Percentiles rank a stretch among this genome's conserved stretches.
These are phyloP conservation scores for Pampus argenteus DNA, from an alignment of 2,797 vertebrate genomes.

Conservation along the genomic window DNA sequence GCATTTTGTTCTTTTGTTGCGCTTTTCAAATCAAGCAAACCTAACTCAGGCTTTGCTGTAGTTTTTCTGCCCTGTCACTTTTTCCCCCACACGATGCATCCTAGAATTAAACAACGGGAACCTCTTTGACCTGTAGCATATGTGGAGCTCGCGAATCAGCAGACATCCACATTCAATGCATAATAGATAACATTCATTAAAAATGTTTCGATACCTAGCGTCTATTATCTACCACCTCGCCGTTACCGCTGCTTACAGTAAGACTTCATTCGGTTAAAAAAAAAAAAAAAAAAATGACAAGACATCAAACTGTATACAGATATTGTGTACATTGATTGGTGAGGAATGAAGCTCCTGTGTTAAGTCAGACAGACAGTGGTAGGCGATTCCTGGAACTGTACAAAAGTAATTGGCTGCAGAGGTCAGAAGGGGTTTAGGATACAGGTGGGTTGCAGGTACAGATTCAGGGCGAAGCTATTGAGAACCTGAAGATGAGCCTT, in stretches of 20 bases:
- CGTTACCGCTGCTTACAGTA: slow-evolving; percentile 61
- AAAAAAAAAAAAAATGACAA: slow-evolving; percentile 27
- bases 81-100: slow-evolving; percentile 44
- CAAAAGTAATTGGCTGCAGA: slow-evolving; percentile 64
- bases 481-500: slow-evolving; percentile 80
- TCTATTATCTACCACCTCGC: slow-evolving; percentile 73
- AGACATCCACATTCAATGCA: slow-evolving; percentile 64
- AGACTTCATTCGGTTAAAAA: slow-evolving; percentile 70
- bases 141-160: slow-evolving; percentile 41
- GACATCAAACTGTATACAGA: slow-evolving; percentile 65
- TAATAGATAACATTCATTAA: slow-evolving; percentile 69
- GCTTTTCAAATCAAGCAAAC: slow-evolving; percentile 63
- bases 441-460: slow-evolving; percentile 39
- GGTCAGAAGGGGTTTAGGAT: slow-evolving; percentile 62
- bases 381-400: slow-evolving; percentile 60
- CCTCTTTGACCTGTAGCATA: slow-evolving; percentile 61
- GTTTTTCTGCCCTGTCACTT: slow-evolving; percentile 37
- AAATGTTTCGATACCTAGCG: slow-evolving; percentile 62
- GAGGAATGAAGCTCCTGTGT: slow-evolving; percentile 62
- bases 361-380: slow-evolving; percentile 53
- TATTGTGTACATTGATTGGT: slow-evolving; percentile 48
- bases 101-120: slow-evolving; percentile 68
- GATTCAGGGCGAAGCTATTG: slow-evolving; percentile 69
- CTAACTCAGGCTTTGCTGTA: slow-evolving; percentile 39
- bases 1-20: slow-evolving; percentile 75